Evolutionary conservation across 2,797 vertebrate species (phyloP).

Genomic region (Paratrypauchen microcephalus): DNA sequence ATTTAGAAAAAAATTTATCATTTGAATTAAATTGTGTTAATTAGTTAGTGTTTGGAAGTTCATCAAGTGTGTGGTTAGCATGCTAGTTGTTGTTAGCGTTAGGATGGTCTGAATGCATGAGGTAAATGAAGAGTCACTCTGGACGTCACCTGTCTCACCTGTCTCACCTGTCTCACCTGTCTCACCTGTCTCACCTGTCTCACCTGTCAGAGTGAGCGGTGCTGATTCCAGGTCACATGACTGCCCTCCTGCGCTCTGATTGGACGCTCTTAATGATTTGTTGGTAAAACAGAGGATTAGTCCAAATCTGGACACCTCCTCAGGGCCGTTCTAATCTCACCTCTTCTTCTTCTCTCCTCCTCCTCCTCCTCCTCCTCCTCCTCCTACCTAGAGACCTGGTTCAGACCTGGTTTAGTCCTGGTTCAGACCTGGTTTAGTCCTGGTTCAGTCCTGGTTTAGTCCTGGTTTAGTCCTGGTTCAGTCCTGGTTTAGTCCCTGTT

Average conservation of each 20-base stretch:
- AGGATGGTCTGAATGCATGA: no score
- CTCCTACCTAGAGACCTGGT: no score
- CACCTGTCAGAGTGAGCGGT: background rate
- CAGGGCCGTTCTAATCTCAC: background rate
- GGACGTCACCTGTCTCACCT: no score
- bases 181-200: background rate
- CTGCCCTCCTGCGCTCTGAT: background rate
- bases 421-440: no score
- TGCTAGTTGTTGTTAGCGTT: no score
- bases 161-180: no score
- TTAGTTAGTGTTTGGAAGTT: no score
- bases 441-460: background rate
- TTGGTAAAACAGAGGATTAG: slow-evolving; percentile 9
- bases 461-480: background rate
- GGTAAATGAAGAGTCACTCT: no score
- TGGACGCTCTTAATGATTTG: slow-evolving; percentile 8
- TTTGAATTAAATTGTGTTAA: no score
- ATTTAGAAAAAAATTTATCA: no score
- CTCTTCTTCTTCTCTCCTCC: background rate
- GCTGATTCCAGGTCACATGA: background rate
- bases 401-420: background rate
- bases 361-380: background rate
- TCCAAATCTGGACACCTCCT: background rate
- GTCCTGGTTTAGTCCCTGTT: background rate
- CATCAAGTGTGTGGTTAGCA: no score